Conservation (phyloP, 2,113 vertebrate species). For the Phoxinus phoxinus region DNA sequence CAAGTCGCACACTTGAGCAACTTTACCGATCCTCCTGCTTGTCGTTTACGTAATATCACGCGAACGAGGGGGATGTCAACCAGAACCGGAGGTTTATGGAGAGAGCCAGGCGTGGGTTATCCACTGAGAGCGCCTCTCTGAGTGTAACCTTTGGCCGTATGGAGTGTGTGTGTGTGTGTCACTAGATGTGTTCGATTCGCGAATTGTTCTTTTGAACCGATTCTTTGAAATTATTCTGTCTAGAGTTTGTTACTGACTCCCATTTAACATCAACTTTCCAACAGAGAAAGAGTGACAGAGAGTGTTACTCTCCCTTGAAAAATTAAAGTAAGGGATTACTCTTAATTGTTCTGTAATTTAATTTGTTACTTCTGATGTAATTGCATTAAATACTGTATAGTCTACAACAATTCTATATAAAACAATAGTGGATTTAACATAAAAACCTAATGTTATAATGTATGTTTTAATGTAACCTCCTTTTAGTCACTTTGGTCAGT, state of each 20-base stretch:
- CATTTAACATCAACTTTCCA: too few relatives aligned
- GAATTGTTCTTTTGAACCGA: not conserved
- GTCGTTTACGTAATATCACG: constrained; percentile 9
- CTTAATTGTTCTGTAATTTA: too few relatives aligned
- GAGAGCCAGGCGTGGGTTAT: not conserved
- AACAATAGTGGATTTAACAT: too few relatives aligned
- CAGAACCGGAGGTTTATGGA: not conserved
- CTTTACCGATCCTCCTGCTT: constrained; percentile 24
- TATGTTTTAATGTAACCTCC: too few relatives aligned
- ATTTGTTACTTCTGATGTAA: too few relatives aligned
- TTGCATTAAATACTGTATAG: too few relatives aligned
- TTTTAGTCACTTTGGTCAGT: too few relatives aligned
- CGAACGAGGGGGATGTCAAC: not conserved
- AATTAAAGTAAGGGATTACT: too few relatives aligned
- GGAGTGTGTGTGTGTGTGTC: not conserved
- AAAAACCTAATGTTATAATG: too few relatives aligned
- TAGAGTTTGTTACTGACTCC: not conserved
- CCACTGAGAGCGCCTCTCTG: not conserved
- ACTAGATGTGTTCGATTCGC: not conserved
- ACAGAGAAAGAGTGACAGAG: too few relatives aligned
- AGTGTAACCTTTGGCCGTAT: constrained; percentile 31
- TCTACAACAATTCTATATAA: too few relatives aligned
- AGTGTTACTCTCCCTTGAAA: too few relatives aligned
- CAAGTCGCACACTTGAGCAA: constrained; percentile 41
- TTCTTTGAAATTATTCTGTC: not conserved